Evolutionary conservation across 2,888 invertebrate species (phyloP).

Genomic region (Eucriotettix oculatus): DNA sequence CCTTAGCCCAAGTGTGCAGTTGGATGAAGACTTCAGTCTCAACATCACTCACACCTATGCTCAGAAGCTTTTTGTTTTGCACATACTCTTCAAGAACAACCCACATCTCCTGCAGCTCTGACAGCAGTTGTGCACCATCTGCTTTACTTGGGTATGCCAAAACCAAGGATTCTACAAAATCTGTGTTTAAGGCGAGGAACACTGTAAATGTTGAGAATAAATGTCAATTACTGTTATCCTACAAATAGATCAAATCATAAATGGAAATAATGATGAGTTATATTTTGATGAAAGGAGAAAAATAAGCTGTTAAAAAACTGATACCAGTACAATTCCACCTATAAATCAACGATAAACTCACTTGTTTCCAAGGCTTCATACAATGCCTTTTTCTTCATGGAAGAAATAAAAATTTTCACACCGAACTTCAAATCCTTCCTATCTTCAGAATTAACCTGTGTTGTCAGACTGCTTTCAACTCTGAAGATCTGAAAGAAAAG

Average conservation of each 20-base stretch:
- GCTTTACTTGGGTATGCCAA: slow-evolving; percentile 41
- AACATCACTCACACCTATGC: slow-evolving; percentile 79
- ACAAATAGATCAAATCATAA: too few species aligned
- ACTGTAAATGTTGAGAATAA: slow-evolving; percentile 34
- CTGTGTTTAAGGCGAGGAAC: slow-evolving; percentile 49
- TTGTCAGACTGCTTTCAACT: slow-evolving; percentile 36
- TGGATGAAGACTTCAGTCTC: slow-evolving; percentile 62
- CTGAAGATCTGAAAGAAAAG: slow-evolving; percentile 7
- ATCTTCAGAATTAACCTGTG: slow-evolving; percentile 49
- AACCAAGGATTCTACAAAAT: slow-evolving; percentile 65
- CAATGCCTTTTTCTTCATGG: slow-evolving; percentile 44
- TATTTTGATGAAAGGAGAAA: too few species aligned
- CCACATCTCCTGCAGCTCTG: slow-evolving; percentile 63
- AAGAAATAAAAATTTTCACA: slow-evolving; percentile 71
- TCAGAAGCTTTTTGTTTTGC: slow-evolving; percentile 41
- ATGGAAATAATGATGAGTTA: too few species aligned
- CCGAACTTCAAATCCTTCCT: slow-evolving; percentile 66
- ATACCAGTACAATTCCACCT: too few species aligned
- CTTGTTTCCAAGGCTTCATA: slow-evolving; percentile 58
- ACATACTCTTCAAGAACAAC: slow-evolving; percentile 55
- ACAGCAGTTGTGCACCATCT: slow-evolving; percentile 26
- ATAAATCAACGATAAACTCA: slow-evolving; percentile 20
- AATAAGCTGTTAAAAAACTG: too few species aligned
- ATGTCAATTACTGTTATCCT: background rate
- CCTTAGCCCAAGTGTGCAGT: slow-evolving; percentile 56